These are phyloP conservation scores for Ips typographus DNA, from an alignment of 1,140 invertebrate species.

Conservation along the genomic window DNA sequence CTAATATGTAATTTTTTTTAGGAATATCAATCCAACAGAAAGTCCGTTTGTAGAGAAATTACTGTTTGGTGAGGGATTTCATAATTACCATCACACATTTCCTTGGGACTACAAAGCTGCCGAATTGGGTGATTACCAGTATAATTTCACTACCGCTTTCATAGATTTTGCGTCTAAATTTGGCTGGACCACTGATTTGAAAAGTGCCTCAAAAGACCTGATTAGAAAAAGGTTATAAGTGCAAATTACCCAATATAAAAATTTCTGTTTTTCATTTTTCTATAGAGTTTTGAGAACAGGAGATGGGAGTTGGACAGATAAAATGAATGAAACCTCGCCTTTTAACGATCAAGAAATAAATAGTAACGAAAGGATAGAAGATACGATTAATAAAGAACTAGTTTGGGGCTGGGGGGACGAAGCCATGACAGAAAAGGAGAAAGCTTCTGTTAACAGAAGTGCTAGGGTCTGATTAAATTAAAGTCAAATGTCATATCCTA, in stretches of 20 bases:
- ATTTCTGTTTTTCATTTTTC: not conserved
- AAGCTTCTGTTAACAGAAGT: not conserved
- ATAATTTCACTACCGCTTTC: slow-evolving; percentile 78
- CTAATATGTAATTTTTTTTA: slow-evolving; percentile 42
- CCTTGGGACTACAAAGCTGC: slow-evolving; percentile 74
- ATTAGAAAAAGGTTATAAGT: slow-evolving; percentile 52
- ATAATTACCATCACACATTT: slow-evolving; percentile 92
- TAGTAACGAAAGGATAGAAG: not conserved
- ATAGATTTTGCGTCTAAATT: slow-evolving; percentile 78
- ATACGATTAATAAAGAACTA: slow-evolving; percentile 54
- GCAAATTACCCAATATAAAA: not conserved
- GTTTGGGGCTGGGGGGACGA: slow-evolving; percentile 82
- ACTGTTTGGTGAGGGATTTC: slow-evolving; percentile 70
- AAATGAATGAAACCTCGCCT: slow-evolving; percentile 6
- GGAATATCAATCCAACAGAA: slow-evolving; percentile 72
- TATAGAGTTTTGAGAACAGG: slow-evolving; percentile 64
- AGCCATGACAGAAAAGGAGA: slow-evolving; percentile 53
- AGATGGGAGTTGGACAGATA: slow-evolving; percentile 56
- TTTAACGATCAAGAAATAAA: not conserved
- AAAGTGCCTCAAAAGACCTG: slow-evolving; percentile 69
- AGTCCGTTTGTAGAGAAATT: slow-evolving; percentile 69
- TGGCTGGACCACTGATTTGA: slow-evolving; percentile 74
- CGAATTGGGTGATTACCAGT: slow-evolving; percentile 62
- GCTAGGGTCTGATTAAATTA: no score
- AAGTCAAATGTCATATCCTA: no score